Base-by-base conservation (phyloP, 2,797 vertebrate species). In the Melanotaenia maccullochi region DNA sequence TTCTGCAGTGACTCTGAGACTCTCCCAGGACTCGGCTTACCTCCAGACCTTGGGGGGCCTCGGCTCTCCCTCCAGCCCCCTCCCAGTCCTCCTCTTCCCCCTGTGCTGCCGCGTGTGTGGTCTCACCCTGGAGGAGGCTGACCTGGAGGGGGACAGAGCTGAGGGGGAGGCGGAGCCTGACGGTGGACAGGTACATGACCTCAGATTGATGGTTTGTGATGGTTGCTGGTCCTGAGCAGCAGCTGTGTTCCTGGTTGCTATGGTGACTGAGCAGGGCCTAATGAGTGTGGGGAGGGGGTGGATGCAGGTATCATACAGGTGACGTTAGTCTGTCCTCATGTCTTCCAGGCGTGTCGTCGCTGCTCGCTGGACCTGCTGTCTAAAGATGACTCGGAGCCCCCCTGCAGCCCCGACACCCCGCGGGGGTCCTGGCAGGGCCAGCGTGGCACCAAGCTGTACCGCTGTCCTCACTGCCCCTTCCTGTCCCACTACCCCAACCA, bases 401-500 rank as follows among this genome's bases (percentile, higher is more conserved):
- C 85, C 11, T 47, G 74, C 68, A 76, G 86, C 78, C 82, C 81
- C 0, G 59, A 78, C 0, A 20, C 0, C 16, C 25, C 71, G 16
- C 86, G 61, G 0, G 89, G 91, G 0, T 51, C 79, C 14, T 56
- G 75, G 0, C 76, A 65, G 0, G 35, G 56, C 2, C 78, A 38
- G 0, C 73, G 75, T 0, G 32, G 71, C 65, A 16, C 93, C 85
- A 96, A 96, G 84, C 95, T 96, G 60, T 97, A 96, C 56, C 92
- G 94, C 65, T 98, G 96, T 88, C 94, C 95, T 18, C 91, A 94
- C 78, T 98, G 97, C 85, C 91, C 96, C 56, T 98, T 97, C 32
- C 93, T 96, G 84, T 97, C 97, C 55, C 96, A 95, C 82, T 97
- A 98, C 86, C 96, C 97, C 84, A 97, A 99, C 93, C 97, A 98